Conservation (phyloP, 2,888 invertebrate genomes). For the Clostera curtula region DNA sequence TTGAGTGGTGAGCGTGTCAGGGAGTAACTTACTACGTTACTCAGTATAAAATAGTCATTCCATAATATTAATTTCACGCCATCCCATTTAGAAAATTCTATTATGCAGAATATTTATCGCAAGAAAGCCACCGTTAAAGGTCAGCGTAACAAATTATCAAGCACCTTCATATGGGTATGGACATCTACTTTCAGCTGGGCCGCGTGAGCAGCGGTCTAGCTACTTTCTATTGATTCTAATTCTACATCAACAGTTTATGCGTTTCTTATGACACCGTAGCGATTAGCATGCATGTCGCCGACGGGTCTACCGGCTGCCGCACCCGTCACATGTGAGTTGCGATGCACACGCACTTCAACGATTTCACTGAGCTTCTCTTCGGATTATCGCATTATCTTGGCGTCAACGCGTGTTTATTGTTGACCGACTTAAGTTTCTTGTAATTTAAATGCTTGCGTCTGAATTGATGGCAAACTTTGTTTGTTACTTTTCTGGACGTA, state of each 20-base stretch:
- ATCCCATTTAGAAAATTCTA: no score
- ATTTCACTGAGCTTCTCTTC: conserved; percentile 37
- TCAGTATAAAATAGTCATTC: no score
- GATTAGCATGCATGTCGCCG: conserved; percentile 38
- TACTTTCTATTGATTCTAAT: conserved; percentile 29
- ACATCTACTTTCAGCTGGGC: conserved; percentile 19
- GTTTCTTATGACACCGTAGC: conserved; percentile 22
- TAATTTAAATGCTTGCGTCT: conserved; percentile 1
- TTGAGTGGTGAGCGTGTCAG: no score
- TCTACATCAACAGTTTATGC: conserved; percentile 17
- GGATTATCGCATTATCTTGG: conserved; percentile 35
- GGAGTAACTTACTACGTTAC: no score
- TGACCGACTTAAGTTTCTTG: background rate
- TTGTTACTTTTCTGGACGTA: no score
- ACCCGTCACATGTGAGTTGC: conserved; percentile 25
- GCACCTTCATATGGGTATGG: conserved; percentile 16
- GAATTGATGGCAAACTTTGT: background rate
- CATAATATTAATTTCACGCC: no score
- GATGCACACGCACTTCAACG: conserved; percentile 35
- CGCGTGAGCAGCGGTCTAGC: conserved; percentile 9
- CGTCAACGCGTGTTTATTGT: conserved; percentile 12
- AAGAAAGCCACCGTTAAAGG: no score
- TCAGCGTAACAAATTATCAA: no score
- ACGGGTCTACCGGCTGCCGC: conserved; percentile 28
- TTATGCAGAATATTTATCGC: no score